phyloP scores from a whole-genome alignment of 1,140 invertebrate genomes.

The Drosophila baimaii region DNA sequence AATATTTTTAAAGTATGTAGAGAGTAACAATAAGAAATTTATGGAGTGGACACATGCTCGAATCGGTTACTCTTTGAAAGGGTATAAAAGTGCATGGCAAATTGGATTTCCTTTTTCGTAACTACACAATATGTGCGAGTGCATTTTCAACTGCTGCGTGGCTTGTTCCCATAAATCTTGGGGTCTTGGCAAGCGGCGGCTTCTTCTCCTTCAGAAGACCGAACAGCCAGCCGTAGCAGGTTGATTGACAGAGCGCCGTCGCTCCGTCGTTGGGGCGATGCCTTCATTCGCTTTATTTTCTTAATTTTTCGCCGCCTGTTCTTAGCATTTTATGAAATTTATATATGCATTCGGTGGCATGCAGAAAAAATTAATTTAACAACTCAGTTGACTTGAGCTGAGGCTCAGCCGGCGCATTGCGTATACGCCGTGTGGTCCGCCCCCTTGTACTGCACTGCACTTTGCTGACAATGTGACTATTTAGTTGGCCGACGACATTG shows the following conservation, averaged over 20 bases:
- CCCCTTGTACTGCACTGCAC: conserved; percentile 5
- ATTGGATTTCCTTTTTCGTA: conserved; percentile 70
- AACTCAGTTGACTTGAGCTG: conserved; percentile 79
- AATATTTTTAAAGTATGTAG: not conserved
- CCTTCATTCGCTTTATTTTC: conserved; percentile 43
- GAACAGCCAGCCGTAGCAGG: conserved; percentile 8
- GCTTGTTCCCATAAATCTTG: conserved; percentile 66
- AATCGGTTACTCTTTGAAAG: conserved; percentile 1
- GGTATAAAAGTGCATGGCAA: conserved; percentile 55
- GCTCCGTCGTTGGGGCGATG: conserved; percentile 26
- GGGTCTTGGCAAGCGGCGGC: conserved; percentile 64
- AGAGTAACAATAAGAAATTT: too few species aligned
- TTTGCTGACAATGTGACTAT: conserved; percentile 15
- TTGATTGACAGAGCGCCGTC: conserved; percentile 70
- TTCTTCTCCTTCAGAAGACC: conserved; percentile 23
- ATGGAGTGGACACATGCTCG: too few species aligned
- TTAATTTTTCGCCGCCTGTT: conserved; percentile 17
- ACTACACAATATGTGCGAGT: conserved; percentile 40
- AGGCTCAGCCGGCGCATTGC: conserved; percentile 65
- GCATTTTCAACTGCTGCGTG: conserved; percentile 54
- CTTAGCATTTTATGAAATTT: conserved; percentile 40
- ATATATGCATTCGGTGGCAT: conserved; percentile 56
- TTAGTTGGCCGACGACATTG: conserved; percentile 29
- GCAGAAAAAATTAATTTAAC: conserved; percentile 83
- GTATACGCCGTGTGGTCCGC: conserved; percentile 63